Base-by-base conservation (phyloP, 2,888 invertebrate genomes). In the Sipha maydis region DNA sequence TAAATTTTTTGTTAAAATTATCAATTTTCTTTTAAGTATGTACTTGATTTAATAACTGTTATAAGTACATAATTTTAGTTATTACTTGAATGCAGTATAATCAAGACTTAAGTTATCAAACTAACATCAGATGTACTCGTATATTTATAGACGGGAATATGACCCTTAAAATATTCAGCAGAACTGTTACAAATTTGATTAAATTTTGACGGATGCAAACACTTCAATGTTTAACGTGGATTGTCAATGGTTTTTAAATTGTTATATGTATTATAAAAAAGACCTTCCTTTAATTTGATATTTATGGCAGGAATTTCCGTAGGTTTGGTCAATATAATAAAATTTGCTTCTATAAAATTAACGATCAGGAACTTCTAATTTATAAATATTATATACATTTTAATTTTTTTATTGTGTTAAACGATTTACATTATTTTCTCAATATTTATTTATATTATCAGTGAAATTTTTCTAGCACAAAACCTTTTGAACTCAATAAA, bases 271-370 rank as follows among this genome's bases (percentile, higher is more conserved):
- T 48, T 78, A 67, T 54, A 85, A 67, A 78, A 85, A 85, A 85
- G 78, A 85, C 85, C 85, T 85, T 85, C 85, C n/a, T 71, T 56
- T 78, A 85, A 85, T 71, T 78, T 34, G 54, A 76, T 41, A 31
- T 84, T 41, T 67, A 84, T 28, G 17, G 9, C 38, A 38, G 73
- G 73, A 75, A 41, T 41, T 48, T 31, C 28, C 21, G 7, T 25
- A 25, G 25, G 9, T 38, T 11, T 41, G 61, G 84, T 84, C 76
- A 75, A 54, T 7, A 25, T 2, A 83, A 83, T 75, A 8, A 5
- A 56, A 83, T 83, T 38, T 38, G 34, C 5, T 38, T 7, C 25
- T 21, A 38, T 34, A 75, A 21, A 56, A 48, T 61, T 28, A 80
- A 56, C 67, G 67, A 56, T 38, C 71, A 28, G 28, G 71, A 71